Evolutionary conservation across 2,113 vertebrate species (phyloP).

Genomic region (Eidolon helvum): DNA sequence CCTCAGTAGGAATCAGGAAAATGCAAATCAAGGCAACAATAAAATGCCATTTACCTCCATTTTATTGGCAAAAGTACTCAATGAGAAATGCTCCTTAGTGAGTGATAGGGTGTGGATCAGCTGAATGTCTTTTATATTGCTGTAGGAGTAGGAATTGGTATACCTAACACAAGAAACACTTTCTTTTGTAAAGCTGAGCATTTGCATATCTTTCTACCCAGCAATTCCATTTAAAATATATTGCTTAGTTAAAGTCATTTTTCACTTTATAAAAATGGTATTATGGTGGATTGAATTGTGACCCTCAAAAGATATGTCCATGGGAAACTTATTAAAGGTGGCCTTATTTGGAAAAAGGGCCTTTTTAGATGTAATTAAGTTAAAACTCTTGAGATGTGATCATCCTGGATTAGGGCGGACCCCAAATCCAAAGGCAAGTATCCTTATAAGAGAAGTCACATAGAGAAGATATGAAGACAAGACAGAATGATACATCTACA

Average conservation of each 20-base stretch:
- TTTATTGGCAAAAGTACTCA: background rate
- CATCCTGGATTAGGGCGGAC: background rate
- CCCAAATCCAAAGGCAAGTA: background rate
- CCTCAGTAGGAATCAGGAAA: background rate
- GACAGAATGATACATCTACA: background rate
- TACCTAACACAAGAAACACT: background rate
- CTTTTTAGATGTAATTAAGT: background rate
- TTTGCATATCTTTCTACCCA: background rate
- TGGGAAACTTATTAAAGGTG: background rate
- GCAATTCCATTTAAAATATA: background rate
- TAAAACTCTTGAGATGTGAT: background rate
- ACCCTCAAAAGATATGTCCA: background rate
- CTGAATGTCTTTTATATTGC: background rate
- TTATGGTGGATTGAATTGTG: background rate
- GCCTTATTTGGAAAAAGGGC: background rate
- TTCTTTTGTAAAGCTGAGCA: background rate
- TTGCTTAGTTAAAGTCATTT: background rate
- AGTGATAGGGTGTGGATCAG: background rate
- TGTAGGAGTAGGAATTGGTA: background rate
- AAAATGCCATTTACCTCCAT: background rate
- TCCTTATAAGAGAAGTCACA: background rate
- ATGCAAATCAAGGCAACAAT: slow-evolving; percentile 13
- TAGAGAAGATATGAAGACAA: background rate
- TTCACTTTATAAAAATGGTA: background rate
- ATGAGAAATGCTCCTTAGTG: background rate